Evolutionary conservation across 2,888 invertebrate species (phyloP).

Genomic region (Agonopterix arenella): DNA sequence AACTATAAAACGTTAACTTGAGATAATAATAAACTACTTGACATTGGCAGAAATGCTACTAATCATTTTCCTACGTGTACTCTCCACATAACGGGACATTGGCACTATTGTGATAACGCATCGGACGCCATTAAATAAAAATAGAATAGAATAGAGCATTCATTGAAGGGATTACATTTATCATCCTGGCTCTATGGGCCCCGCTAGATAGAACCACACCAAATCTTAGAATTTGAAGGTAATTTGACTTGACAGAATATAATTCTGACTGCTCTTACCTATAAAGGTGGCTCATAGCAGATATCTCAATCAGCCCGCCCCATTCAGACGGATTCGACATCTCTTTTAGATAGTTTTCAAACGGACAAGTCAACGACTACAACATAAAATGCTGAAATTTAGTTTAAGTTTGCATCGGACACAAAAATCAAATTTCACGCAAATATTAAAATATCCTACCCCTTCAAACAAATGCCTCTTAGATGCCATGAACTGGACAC

Average conservation of each 20-base stretch:
- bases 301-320: slow-evolving; percentile 82
- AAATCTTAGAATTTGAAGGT: slow-evolving; percentile 11
- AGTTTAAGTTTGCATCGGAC: slow-evolving; percentile 6
- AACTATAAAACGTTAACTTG: too few relatives aligned
- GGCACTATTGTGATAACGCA: too few relatives aligned
- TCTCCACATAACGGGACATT: too few relatives aligned
- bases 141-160: too few relatives aligned
- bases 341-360: slow-evolving; percentile 82
- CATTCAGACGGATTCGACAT: slow-evolving; percentile 82
- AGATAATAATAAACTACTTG: too few relatives aligned
- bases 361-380: slow-evolving; percentile 79
- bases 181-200: too few relatives aligned
- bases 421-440: slow-evolving; percentile 12
- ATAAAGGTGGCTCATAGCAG: slow-evolving; percentile 83
- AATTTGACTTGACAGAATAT: slow-evolving; percentile 7
- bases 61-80: too few relatives aligned
- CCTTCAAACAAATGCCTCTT: slow-evolving; percentile 80
- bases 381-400: slow-evolving; percentile 44
- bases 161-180: too few relatives aligned
- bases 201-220: too few relatives aligned
- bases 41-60: too few relatives aligned
- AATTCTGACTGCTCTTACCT: slow-evolving; percentile 66
- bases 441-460: slow-evolving; percentile 51
- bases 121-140: too few relatives aligned
- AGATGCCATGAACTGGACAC: slow-evolving; percentile 83